Percentiles rank a stretch among this genome's conserved stretches.
Conservation (phyloP, 2,797 vertebrate species). For the Hippocampus kuda region DNA sequence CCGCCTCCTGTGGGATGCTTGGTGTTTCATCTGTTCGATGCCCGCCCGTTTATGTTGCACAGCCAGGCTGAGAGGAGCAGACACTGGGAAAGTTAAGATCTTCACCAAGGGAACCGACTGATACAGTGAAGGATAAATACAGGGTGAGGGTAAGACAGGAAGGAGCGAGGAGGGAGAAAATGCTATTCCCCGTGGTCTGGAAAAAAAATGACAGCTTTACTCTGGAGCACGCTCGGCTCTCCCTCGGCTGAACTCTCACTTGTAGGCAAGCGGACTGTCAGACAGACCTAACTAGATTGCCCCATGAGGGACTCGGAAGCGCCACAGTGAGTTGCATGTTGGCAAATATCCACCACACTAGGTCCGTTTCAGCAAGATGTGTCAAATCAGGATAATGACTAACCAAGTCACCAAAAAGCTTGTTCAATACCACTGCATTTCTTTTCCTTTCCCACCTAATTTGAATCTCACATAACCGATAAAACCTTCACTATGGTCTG, state of each 20-base stretch:
- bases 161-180: slow-evolving; percentile 32
- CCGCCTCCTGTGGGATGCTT: slow-evolving; percentile 44
- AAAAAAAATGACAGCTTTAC: slow-evolving; percentile 66
- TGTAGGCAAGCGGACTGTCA: slow-evolving; percentile 63
- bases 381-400: slow-evolving; percentile 28
- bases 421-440: neutral
- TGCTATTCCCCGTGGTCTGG: slow-evolving; percentile 51
- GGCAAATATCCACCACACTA: slow-evolving; percentile 60
- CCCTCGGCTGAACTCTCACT: slow-evolving; percentile 51
- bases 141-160: slow-evolving; percentile 27
- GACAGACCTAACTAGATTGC: slow-evolving; percentile 61
- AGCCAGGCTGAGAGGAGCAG: slow-evolving; percentile 48
- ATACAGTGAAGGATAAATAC: slow-evolving; percentile 56
- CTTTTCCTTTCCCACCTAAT: neutral
- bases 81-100: slow-evolving; percentile 50
- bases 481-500: neutral
- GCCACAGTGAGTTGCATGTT: slow-evolving; percentile 63
- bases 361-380: slow-evolving; percentile 49
- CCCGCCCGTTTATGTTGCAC: slow-evolving; percentile 56
- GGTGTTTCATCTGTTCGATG: slow-evolving; percentile 53
- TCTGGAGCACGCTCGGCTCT: slow-evolving; percentile 52
- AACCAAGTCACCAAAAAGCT: slow-evolving; percentile 14
- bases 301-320: slow-evolving; percentile 63
- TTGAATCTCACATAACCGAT: neutral
- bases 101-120: slow-evolving; percentile 63